Conservation (phyloP, 2,888 invertebrate genomes). For the Sinhomidia bicolor region DNA sequence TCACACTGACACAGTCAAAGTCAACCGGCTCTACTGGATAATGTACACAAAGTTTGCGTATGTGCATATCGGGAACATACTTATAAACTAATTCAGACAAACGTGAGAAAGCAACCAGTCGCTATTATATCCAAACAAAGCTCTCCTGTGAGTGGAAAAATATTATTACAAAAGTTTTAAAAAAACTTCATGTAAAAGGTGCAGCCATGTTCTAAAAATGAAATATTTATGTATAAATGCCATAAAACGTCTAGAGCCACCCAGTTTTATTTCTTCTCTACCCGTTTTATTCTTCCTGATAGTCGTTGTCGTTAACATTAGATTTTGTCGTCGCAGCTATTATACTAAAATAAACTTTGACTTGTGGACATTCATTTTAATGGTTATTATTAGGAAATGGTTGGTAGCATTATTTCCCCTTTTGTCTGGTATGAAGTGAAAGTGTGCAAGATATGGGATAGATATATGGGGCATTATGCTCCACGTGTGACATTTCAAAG, state of each 20-base stretch:
- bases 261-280: no score
- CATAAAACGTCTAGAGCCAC: no score
- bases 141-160: background rate
- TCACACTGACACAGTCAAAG: constrained; percentile 8
- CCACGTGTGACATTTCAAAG: background rate
- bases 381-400: background rate
- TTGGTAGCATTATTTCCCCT: no score
- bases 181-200: no score
- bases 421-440: no score
- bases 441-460: no score
- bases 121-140: background rate
- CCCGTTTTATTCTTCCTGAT: background rate
- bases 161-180: no score
- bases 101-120: background rate
- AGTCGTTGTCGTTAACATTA: background rate
- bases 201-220: no score
- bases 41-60: background rate
- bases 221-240: no score
- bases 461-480: background rate
- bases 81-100: background rate
- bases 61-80: no score
- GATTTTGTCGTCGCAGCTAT: background rate
- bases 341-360: background rate
- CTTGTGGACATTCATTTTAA: background rate
- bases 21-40: background rate